Base-by-base conservation (phyloP, 2,113 vertebrate species). In the Puma concolor region DNA sequence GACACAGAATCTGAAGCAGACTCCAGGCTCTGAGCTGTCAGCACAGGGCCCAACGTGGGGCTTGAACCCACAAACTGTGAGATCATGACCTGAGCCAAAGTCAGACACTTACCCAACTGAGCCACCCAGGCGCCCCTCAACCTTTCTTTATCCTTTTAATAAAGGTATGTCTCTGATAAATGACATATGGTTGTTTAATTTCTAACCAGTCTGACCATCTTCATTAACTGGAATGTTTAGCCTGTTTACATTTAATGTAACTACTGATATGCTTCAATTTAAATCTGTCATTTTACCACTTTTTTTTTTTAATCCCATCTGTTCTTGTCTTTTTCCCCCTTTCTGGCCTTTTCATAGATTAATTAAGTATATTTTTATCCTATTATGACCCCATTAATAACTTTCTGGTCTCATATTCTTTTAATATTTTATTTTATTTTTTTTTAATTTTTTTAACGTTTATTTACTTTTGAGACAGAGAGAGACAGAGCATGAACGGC, bases 351-450 rank as follows among this genome's bases (percentile, higher is more conserved):
- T 16, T 12, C 88, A 80, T 79, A 48, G 19, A 83, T 54, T 79
- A 80, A 86, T 29, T 83, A 66, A 94, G n/a, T 89, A 54, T 76
- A 83, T 31, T 96, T 96, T 90, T 89, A 95, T 74, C 38, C 31
- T 66, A 74, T 38, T 81, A 5, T 86, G 29, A 81, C 38, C 54
- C 29, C 23, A 41, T 23, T 81, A 57, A 84, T 92, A 93, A 63
- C 36, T 77, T 88, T 79, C 0, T 41, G 38, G 71, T 48, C 89
- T 72, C 21, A 74, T 21, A 85, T 86, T 64, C 33, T 87, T 85
- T 74, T 80, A 90, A 72, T 74, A 88, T 87, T 74, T 89, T 94
- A 52, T 41, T 41, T 41, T 41, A 41, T 41, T 41, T 41, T 41
- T 41, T 41, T 41, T 41, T 41, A n/a, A n/a, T n/a, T n/a, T 41